Conservation (phyloP, 2,888 invertebrate species). For the Homarus gammarus region DNA sequence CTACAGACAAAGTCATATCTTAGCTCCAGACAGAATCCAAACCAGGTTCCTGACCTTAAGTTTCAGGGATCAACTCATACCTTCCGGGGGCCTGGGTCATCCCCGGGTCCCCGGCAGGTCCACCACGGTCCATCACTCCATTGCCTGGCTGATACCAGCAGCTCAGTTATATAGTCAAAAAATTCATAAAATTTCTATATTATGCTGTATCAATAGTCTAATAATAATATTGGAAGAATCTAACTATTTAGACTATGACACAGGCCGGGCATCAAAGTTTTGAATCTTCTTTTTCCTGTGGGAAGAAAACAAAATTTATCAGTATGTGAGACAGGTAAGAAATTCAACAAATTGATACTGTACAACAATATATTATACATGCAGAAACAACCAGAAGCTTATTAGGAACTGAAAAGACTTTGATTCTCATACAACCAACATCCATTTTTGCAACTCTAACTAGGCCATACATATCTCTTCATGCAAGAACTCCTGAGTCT, state of each 20-base stretch:
- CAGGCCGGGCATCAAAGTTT: constrained; percentile 72
- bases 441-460: too few relatives aligned
- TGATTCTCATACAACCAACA: too few relatives aligned
- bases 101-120: too few relatives aligned
- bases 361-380: background rate
- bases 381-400: too few relatives aligned
- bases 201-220: constrained; percentile 2
- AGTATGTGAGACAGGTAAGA: background rate
- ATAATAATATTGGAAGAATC: constrained; percentile 13
- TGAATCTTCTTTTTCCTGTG: constrained; percentile 68
- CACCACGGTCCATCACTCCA: background rate
- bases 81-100: too few relatives aligned
- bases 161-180: background rate
- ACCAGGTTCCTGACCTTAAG: background rate
- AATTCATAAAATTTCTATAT: background rate
- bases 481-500: too few relatives aligned
- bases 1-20: too few relatives aligned
- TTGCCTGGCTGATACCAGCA: background rate
- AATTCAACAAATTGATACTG: background rate
- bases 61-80: background rate
- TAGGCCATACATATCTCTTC: too few relatives aligned
- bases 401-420: too few relatives aligned
- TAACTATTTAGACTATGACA: constrained; percentile 52
- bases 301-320: background rate
- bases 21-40: background rate